Evolutionary conservation across 2,113 vertebrate species (phyloP).

Genomic region (Burhinus oedicnemus): DNA sequence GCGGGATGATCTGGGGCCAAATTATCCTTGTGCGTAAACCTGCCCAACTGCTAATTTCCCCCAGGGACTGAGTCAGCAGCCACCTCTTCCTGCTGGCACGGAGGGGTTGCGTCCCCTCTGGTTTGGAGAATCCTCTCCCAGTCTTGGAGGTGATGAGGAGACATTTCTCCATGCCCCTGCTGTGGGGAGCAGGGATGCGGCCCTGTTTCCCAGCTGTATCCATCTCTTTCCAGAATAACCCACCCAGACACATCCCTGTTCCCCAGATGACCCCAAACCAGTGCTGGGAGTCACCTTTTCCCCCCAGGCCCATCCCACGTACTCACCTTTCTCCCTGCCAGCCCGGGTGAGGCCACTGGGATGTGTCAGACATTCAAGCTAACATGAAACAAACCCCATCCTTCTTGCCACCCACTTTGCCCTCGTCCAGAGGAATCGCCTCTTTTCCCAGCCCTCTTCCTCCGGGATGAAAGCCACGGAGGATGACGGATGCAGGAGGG

Average conservation of each 20-base stretch:
- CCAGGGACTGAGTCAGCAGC: neutral
- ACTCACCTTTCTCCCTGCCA: neutral
- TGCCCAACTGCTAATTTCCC: neutral
- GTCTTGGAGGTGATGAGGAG: neutral
- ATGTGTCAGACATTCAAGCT: neutral
- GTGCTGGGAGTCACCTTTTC: neutral
- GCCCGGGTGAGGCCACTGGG: neutral
- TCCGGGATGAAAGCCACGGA: neutral
- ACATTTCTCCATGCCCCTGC: neutral
- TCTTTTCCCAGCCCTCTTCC: neutral
- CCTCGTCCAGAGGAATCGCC: constrained; percentile 13
- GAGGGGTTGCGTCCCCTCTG: neutral
- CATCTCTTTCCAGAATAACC: neutral
- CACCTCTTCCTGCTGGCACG: neutral
- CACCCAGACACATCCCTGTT: neutral
- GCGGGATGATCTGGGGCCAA: neutral
- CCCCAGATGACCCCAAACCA: neutral
- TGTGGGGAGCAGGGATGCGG: rapidly evolving
- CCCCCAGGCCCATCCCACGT: neutral
- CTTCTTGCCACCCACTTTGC: neutral
- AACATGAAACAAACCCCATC: neutral
- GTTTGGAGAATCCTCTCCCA: neutral
- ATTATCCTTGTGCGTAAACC: constrained; percentile 21
- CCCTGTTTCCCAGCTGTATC: rapidly evolving
- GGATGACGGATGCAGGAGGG: neutral